Percentiles rank a stretch among this genome's conserved stretches.
Conservation (phyloP, 1,140 invertebrate genomes). For the Lepidotrigona ventralis region DNA sequence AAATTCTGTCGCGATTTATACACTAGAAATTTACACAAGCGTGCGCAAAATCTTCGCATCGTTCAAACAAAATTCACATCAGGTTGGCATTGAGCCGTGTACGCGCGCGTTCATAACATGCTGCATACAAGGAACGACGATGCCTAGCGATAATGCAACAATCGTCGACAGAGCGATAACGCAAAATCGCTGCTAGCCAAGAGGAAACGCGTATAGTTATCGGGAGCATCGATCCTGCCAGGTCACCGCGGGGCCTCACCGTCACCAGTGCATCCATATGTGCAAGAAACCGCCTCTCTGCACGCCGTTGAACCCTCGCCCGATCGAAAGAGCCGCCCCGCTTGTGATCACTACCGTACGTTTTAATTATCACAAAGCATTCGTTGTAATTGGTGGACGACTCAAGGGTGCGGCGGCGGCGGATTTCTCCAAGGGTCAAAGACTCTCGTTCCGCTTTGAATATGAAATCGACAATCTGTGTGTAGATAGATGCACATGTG, state of each 20-base stretch:
- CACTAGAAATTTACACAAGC: too few species aligned
- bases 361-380: conserved; percentile 38
- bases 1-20: too few species aligned
- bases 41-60: too few species aligned
- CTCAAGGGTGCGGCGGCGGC: not conserved
- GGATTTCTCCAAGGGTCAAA: conserved; percentile 22
- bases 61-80: too few species aligned
- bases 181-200: conserved; percentile 35
- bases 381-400: conserved; percentile 25
- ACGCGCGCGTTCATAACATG: conserved; percentile 32
- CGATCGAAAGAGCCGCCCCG: not conserved
- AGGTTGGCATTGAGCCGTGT: conserved; percentile 9
- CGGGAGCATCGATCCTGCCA: conserved; percentile 77
- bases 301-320: not conserved
- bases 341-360: conserved; percentile 35
- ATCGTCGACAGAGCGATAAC: conserved; percentile 13
- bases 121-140: conserved; percentile 42
- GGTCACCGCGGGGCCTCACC: conserved; percentile 71
- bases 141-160: conserved; percentile 38
- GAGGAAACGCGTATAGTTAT: conserved; percentile 63
- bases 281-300: conserved; percentile 17
- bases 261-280: conserved; percentile 53
- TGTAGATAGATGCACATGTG: not conserved
- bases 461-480: not conserved
- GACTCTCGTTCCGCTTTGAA: not conserved